phyloP scores from a whole-genome alignment of 1,140 invertebrate species.

The Platyura marginata region DNA sequence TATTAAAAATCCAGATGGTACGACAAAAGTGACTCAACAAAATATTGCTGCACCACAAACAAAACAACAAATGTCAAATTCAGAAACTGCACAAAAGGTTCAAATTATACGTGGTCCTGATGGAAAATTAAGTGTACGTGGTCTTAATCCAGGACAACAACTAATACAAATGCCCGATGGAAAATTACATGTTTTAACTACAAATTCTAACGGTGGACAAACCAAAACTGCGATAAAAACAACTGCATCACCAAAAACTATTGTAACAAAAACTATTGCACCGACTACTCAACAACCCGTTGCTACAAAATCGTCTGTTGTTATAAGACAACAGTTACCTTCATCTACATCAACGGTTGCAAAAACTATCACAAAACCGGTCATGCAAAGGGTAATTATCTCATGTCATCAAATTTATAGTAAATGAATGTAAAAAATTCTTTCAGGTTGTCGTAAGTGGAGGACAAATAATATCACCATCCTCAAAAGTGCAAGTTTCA shows the following conservation, averaged over 20 bases:
- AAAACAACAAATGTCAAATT: background rate
- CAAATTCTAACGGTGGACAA: conserved; percentile 17
- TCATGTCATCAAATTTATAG: too few relatives aligned
- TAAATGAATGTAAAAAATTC: too few relatives aligned
- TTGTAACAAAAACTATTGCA: background rate
- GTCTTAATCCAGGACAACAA: conserved; percentile 83
- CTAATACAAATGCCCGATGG: conserved; percentile 85
- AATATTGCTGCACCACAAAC: conserved; percentile 9
- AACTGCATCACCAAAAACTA: background rate
- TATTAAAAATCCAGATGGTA: conserved; percentile 62
- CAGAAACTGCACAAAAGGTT: conserved; percentile 53
- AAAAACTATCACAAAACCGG: background rate
- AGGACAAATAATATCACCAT: background rate
- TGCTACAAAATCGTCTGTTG: background rate
- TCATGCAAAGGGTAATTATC: background rate
- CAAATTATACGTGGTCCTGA: conserved; percentile 79
- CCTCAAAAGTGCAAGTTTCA: background rate
- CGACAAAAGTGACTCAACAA: conserved; percentile 50
- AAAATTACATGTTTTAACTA: conserved; percentile 70
- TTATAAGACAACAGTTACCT: background rate
- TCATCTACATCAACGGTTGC: background rate
- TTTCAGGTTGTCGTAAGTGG: too few relatives aligned
- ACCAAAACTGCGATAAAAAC: background rate
- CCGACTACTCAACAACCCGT: background rate
- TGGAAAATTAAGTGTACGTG: conserved; percentile 80